These are phyloP conservation scores for Struthidea cinerea DNA, from an alignment of 2,113 vertebrate species.

Conservation along the genomic window DNA sequence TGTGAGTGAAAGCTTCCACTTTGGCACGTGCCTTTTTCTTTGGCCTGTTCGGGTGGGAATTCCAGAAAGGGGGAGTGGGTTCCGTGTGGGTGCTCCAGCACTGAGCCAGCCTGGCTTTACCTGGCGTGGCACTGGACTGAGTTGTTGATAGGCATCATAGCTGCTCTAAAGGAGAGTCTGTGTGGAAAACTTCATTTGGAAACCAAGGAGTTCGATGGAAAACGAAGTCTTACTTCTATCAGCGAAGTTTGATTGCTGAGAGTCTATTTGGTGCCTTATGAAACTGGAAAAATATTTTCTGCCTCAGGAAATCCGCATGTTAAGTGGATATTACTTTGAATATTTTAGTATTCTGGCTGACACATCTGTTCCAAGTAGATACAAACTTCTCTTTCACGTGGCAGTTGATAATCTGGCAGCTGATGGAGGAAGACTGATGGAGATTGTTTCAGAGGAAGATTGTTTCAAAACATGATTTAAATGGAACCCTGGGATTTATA, in stretches of 20 bases:
- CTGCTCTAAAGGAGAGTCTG: neutral
- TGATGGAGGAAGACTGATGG: neutral
- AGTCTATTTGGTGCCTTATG: neutral
- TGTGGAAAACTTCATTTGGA: neutral
- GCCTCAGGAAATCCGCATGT: neutral
- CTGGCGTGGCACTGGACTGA: neutral
- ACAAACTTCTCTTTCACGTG: neutral
- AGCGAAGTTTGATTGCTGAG: neutral
- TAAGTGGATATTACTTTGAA: neutral
- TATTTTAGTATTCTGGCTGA: neutral
- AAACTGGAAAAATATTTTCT: neutral
- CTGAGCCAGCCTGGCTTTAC: neutral
- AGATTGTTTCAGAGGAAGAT: neutral
- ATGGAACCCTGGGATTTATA: neutral
- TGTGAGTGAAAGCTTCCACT: neutral
- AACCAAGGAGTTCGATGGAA: neutral
- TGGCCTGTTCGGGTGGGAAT: neutral
- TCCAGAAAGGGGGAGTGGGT: neutral
- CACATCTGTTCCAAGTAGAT: neutral
- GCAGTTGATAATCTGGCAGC: neutral
- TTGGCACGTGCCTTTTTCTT: neutral
- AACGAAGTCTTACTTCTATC: neutral
- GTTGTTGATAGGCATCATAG: rapidly evolving
- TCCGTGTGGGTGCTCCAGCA: neutral
- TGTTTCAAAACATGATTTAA: neutral